Evolutionary conservation across 1,140 invertebrate species (phyloP).

Genomic region (Manduca sexta): DNA sequence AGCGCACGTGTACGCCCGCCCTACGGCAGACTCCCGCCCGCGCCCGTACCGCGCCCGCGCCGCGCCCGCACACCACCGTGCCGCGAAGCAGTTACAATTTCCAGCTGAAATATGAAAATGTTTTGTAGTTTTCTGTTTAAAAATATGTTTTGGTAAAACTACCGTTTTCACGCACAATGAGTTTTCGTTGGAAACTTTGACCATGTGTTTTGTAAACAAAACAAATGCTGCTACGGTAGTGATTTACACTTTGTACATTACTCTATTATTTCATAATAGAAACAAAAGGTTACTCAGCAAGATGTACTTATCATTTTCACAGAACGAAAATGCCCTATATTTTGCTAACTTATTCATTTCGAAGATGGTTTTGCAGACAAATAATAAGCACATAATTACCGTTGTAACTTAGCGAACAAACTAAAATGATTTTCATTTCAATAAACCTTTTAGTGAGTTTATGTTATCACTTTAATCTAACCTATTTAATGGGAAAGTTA

Average conservation of each 20-base stretch:
- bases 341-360: too few relatives aligned
- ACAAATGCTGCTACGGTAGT: background rate
- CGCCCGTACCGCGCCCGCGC: constrained; percentile 1
- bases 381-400: background rate
- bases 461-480: constrained; percentile 11
- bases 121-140: constrained; percentile 58
- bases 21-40: constrained; percentile 39
- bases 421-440: constrained; percentile 2
- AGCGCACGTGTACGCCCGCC: constrained; percentile 60
- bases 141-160: constrained; percentile 63
- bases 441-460: constrained; percentile 11
- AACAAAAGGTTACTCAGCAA: too few relatives aligned
- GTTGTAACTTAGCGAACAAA: background rate
- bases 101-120: constrained; percentile 66
- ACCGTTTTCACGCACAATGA: constrained; percentile 65
- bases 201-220: constrained; percentile 21
- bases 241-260: too few relatives aligned
- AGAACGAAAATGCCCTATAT: too few relatives aligned
- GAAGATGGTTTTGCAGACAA: too few relatives aligned
- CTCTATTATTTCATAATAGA: too few relatives aligned
- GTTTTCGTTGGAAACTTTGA: constrained; percentile 51
- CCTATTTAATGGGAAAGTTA: constrained; percentile 30
- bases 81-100: constrained; percentile 63
- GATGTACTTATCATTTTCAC: too few relatives aligned
- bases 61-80: constrained; percentile 18